Base-by-base conservation (phyloP, 2,888 invertebrate genomes). In the Abrostola triplasia region DNA sequence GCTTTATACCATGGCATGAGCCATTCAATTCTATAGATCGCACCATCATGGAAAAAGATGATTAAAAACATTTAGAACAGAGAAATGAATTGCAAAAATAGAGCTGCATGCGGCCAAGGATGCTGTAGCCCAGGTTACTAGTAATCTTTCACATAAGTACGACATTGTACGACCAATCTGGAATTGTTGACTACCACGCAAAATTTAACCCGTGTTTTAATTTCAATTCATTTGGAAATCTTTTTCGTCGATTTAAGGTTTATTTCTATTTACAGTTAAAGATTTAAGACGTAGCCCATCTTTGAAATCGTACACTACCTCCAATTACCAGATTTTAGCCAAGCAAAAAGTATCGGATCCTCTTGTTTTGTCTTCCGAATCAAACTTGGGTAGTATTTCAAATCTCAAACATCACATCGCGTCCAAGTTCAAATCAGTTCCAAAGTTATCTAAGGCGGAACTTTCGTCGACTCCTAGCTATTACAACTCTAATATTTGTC, bases 401-500 rank as follows among this genome's bases (percentile, higher is more conserved):
- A 60, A 47, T 60, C 63, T 59, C 24, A 55, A 62, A 64, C 50
- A 63, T 62, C 50, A 58, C 57, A 24, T 24, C 24, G 37, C 48
- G 48, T 61, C 61, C 49, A 74, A 77, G 60, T 80, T 70, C 62
- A 67, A 63, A 71, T 61, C 77, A 61, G 56, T 36, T 64, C 40
- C 41, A 48, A 59, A 64, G 64, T 64, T 74, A 66, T 61, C 62
- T 37, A 36, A 36, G 38, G 41, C 36, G 48, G 70, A 74, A 77
- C 60, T 77, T 76, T 47, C 49, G 12, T 38, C 52, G 64, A 67
- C 61, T 61, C 38, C 24, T 12, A 51, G 56, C 55, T 71, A 74
- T 78, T 77, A 69, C 61, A 62, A 64, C 67, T 74, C 60, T 51
- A 70, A 68, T 80, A 77, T 77, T 80, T 80, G 78, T 69, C 80